Evolutionary conservation across 2,888 invertebrate species (phyloP).

Genomic region (Drosophila limbata): DNA sequence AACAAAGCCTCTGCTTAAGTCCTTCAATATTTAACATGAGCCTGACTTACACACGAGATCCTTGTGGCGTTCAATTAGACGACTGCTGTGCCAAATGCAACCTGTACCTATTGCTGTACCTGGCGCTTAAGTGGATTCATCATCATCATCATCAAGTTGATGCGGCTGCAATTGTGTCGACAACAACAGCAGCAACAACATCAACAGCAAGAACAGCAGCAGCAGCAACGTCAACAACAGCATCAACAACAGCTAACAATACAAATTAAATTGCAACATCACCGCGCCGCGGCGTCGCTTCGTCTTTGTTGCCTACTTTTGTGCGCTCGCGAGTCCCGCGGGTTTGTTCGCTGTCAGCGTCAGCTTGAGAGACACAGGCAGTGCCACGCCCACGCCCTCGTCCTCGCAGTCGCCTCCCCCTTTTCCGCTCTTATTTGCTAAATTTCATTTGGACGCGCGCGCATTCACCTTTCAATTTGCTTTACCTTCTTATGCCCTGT

Average conservation of each 20-base stretch:
- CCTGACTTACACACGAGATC: slow-evolving; percentile 27
- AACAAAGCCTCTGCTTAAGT: slow-evolving; percentile 12
- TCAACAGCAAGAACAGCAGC: slow-evolving; percentile 21
- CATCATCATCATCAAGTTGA: slow-evolving; percentile 71
- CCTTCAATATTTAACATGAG: slow-evolving; percentile 16
- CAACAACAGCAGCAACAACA: slow-evolving; percentile 30
- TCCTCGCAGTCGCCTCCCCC: slow-evolving; percentile 20
- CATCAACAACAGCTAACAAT: slow-evolving; percentile 64
- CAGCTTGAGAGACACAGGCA: slow-evolving; percentile 21
- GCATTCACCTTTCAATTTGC: slow-evolving; percentile 52
- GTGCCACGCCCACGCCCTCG: slow-evolving; percentile 58
- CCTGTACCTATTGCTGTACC: slow-evolving; percentile 1
- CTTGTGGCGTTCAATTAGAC: slow-evolving; percentile 74
- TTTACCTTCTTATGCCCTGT: slow-evolving; percentile 33
- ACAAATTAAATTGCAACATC: slow-evolving; percentile 81
- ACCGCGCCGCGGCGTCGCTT: slow-evolving; percentile 51
- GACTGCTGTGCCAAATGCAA: slow-evolving; percentile 37
- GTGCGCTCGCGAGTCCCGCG: slow-evolving; percentile 38
- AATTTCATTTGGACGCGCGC: slow-evolving; percentile 59
- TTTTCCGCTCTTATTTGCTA: slow-evolving; percentile 47
- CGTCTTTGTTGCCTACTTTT: slow-evolving; percentile 75
- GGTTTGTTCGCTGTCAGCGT: slow-evolving; percentile 71
- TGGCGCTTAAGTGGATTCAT: slow-evolving; percentile 75
- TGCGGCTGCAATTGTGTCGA: slow-evolving; percentile 67
- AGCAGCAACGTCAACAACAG: slow-evolving; percentile 28